Evolutionary conservation across 2,113 vertebrate genomes (phyloP), one percentile per base, ranked within the genome.

Genomic region (Herpetotheres cachinnans): DNA sequence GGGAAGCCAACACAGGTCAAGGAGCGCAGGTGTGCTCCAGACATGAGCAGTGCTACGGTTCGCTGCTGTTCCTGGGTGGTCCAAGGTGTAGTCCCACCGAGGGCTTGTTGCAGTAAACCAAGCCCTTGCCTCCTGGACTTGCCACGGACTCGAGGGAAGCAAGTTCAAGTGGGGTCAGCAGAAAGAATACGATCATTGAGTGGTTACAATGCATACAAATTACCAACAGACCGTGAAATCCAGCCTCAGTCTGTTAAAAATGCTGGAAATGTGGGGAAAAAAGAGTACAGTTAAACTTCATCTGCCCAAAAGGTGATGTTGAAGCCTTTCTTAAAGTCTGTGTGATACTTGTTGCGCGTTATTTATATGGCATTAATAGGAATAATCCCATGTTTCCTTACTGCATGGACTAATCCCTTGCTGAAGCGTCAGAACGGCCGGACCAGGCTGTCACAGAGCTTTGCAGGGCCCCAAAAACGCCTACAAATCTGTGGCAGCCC

Each of bases 21-120:
- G 86, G 95, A 96, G 83, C 49, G 15, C 96, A 97, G 92, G 94
- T 97, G 96, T 72, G 87, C 82, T 95, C 93, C 95, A 96, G 91
- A 97, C 69, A 74, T 1, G 0, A 87, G 84, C 3, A 8, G 24
- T 44, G 78, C 82, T 84, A 20, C 2, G 3, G 80, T 67, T 71
- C 6, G 1, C 72, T 84, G 80, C 77, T 1, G 0, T 56, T 91
- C 82, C 78, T 97, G 96, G 95, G 96, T 97, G 96, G 96, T 95
- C 96, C 71, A 54, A 97, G 91, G 95, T 95, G 94, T 6, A 72
- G 74, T 79, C 44, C 90, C 91, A 58, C 25, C 0, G 0, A 87
- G 91, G 66, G 27, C 73, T 95, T 0, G 0, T 42, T 61, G 94
- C 86, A 78, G 86, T 32, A 72, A 95, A 58, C 81, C 91, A 69